Base-by-base conservation (phyloP, 2,113 vertebrate species). In the Henicopernis longicauda region DNA sequence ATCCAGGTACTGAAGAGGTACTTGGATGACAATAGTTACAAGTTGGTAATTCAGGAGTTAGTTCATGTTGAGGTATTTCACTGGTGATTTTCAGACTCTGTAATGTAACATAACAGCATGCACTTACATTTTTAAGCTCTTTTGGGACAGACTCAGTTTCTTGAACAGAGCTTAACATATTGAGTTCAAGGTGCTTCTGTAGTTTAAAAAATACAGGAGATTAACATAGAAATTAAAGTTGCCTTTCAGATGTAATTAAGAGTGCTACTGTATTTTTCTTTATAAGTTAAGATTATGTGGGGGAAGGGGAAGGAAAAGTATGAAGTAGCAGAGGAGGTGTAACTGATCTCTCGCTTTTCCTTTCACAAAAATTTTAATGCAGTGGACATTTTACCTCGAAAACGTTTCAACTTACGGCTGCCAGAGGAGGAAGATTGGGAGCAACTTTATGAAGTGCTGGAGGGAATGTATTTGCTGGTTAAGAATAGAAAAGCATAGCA, bases 281-380 rank as follows among this genome's bases (percentile, higher is more conserved):
- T 6, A 5, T 69, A 49, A 61, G 45, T 69, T 71, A 27, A 42
- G 70, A 62, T 5, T 31, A 0, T 0, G 1, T 18, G 17, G 14
- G 20, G 19, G 18, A 50, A 76, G 8, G 21, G 21, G 20, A 44
- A 62, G n/a, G 23, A 63, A 66, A 54, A 47, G 8, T 7, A 5
- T 1, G 2, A 61, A 61, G 34, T 44, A 76, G 49, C 18, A 52
- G 47, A 72, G 59, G 23, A 66, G 16, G 2, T 67, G 3, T 52
- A 74, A n/a, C 45, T 50, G 38, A 59, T 45, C 25, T 23, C 25
- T 88, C 1, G 0, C 54, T 82, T 72, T n/a, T 47, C 18, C 27
- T 91, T 61, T 44, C 4, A 8, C 40, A 77, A 26, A 59, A 82
- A 49, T 29, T 29, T 14, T 52, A 44, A 16, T 73, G 69, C 29